Conservation (phyloP, 2,113 vertebrate genomes). For the Platysternon megacephalum region DNA sequence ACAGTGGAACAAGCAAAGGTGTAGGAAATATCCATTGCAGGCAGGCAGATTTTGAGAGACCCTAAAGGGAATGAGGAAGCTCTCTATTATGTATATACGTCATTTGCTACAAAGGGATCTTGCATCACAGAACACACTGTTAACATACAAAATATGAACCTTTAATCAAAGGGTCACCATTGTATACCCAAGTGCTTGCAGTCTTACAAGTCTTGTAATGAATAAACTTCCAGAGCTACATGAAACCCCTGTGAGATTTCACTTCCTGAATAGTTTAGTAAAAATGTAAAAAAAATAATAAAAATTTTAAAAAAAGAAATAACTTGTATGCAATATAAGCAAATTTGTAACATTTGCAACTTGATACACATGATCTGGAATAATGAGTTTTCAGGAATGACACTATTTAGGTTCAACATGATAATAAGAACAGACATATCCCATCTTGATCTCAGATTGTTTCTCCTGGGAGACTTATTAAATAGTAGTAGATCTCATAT, state of each 20-base stretch:
- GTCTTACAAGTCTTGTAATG: conserved; percentile 61
- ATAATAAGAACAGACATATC: conserved; percentile 65
- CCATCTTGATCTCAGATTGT: conserved; percentile 69
- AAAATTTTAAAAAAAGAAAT: conserved; percentile 37
- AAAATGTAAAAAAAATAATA: conserved; percentile 47
- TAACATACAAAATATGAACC: conserved; percentile 33
- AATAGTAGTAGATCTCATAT: conserved; percentile 52
- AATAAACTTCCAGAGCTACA: conserved; percentile 48
- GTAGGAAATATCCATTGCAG: not conserved
- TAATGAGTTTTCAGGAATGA: conserved; percentile 73
- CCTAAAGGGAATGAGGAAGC: not conserved
- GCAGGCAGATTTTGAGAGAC: not conserved
- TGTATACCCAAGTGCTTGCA: conserved; percentile 43
- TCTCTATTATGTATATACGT: not conserved
- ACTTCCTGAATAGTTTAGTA: not conserved
- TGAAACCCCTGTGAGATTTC: conserved; percentile 20
- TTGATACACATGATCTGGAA: conserved; percentile 64
- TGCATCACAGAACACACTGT: conserved; percentile 41
- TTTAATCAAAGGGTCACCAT: conserved; percentile 66
- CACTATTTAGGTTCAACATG: conserved; percentile 58
- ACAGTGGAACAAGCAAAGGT: not conserved
- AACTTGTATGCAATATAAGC: conserved; percentile 54
- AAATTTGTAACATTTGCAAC: conserved; percentile 45
- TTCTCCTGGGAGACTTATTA: conserved; percentile 69
- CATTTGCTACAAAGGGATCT: conserved; percentile 29